A percentile compares a stretch with the other conserved stretches of the same genome.
These are phyloP conservation scores for Andrena trimmerana DNA, from an alignment of 2,888 invertebrate genomes.

Conservation along the genomic window DNA sequence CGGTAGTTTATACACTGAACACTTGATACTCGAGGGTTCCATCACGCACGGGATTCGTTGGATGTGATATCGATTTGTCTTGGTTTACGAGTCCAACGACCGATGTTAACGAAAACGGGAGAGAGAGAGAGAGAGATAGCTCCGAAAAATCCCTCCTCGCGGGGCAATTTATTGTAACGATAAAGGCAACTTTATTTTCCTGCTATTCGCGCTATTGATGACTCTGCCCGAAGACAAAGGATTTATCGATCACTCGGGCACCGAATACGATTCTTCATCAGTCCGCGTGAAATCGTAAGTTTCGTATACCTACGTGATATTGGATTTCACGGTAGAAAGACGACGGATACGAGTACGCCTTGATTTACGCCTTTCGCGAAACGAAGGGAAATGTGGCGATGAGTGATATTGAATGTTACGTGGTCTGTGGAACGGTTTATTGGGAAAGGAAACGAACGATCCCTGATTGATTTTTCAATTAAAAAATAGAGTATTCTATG, in stretches of 20 bases:
- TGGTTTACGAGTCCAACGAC: constrained; percentile 30
- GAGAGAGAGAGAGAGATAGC: neutral
- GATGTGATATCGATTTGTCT: constrained; percentile 39
- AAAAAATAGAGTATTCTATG: too few species aligned
- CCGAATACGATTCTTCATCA: constrained; percentile 28
- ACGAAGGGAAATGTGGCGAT: neutral
- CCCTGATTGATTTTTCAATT: neutral
- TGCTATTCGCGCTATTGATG: constrained; percentile 21
- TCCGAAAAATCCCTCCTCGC: constrained; percentile 21
- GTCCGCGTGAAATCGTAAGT: constrained; percentile 37
- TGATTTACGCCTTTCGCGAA: constrained; percentile 15
- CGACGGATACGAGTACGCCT: constrained; percentile 30
- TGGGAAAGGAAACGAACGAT: too few species aligned
- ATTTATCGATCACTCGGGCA: constrained; percentile 36
- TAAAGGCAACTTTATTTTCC: constrained; percentile 32
- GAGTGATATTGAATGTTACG: neutral
- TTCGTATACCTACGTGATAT: constrained; percentile 29
- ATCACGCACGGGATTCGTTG: constrained; percentile 8
- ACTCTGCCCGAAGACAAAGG: constrained; percentile 3
- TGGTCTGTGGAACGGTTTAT: too few species aligned
- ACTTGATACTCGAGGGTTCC: constrained; percentile 5
- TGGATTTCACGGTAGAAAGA: constrained; percentile 30
- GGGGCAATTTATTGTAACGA: constrained; percentile 36
- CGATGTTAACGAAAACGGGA: constrained; percentile 37
- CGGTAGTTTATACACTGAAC: constrained; percentile 8